phyloP scores from a whole-genome alignment of 2,888 invertebrate species.

The Blastobasis lacticolella region DNA sequence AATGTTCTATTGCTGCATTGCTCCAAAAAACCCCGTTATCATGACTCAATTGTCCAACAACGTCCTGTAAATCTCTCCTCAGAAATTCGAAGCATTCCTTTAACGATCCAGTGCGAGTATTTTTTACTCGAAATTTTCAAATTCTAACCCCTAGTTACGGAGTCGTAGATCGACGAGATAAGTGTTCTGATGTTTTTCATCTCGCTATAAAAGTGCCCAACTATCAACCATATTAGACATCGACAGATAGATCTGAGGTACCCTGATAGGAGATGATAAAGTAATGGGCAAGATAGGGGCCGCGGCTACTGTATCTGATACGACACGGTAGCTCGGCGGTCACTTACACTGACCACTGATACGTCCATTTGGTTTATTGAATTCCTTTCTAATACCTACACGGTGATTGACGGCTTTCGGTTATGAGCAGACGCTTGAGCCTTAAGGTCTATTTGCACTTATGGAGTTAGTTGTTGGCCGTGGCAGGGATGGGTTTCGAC shows the following conservation, averaged over 20 bases:
- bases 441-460: too few species aligned
- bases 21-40: neutral
- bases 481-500: too few species aligned
- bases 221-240: slow-evolving; percentile 52
- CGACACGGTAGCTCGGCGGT: slow-evolving; percentile 47
- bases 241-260: slow-evolving; percentile 56
- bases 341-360: slow-evolving; percentile 28
- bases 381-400: slow-evolving; percentile 53
- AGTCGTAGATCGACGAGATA: slow-evolving; percentile 49
- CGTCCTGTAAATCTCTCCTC: slow-evolving; percentile 26
- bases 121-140: slow-evolving; percentile 34
- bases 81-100: slow-evolving; percentile 48
- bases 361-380: slow-evolving; percentile 48
- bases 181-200: slow-evolving; percentile 38
- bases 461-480: too few species aligned
- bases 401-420: slow-evolving; percentile 34
- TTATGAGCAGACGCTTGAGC: too few species aligned
- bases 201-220: slow-evolving; percentile 52
- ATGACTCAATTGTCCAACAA: neutral
- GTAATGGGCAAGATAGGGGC: slow-evolving; percentile 52
- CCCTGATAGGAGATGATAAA: slow-evolving; percentile 61
- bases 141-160: slow-evolving; percentile 54
- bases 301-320: slow-evolving; percentile 63
- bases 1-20: too few species aligned
- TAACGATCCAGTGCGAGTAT: slow-evolving; percentile 25